Evolutionary conservation across 2,888 invertebrate genomes (phyloP), one percentile per base, ranked within the genome.

Genomic region (Lottia scabra): DNA sequence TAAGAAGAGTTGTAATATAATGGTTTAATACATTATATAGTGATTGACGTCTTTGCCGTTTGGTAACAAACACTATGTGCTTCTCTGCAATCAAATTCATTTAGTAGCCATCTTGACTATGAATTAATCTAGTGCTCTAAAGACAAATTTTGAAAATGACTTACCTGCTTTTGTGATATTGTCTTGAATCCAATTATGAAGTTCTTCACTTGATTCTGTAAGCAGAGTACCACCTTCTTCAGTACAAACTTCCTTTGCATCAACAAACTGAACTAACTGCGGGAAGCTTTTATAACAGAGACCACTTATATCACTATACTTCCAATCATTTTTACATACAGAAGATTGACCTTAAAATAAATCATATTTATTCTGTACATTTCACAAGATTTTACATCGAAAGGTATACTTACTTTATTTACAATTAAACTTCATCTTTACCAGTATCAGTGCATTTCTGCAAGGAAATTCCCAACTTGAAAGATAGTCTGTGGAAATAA

Each of bases 171-270:
- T 26, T 6, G 64, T 65, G 27, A 70, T 26, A 56, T 70, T 70
- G 63, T n/a, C 43, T 23, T 38, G 38, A 13, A 70, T 56, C 70
- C 70, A 70, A 16, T 30, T 44, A 43, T 70, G 70, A 19, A 27
- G 23, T 10, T 30, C 44, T 23, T 56, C 4, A 19, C 65, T 44
- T 66, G 19, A n/a, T 19, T 70, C 70, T 16, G 65, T 43, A 19
- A 43, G 65, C 4, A 70, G 23, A 30, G 56, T 23, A 16, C 66
- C 70, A 65, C 70, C 70, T 10, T 43, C 15, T 16, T 26, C 45
- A 19, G 23, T 13, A 66, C 70, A 70, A 12, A 44, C 65, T 27
- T 19, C 56, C 26, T 70, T 65, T 62, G 70, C 70, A n/a, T 66
- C 62, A 15, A 4, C 15, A n/a, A 45, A 65, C 8, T 23, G 63